These are phyloP conservation scores for Drosophila erecta DNA, from an alignment of 1,140 invertebrate species.

Conservation along the genomic window DNA sequence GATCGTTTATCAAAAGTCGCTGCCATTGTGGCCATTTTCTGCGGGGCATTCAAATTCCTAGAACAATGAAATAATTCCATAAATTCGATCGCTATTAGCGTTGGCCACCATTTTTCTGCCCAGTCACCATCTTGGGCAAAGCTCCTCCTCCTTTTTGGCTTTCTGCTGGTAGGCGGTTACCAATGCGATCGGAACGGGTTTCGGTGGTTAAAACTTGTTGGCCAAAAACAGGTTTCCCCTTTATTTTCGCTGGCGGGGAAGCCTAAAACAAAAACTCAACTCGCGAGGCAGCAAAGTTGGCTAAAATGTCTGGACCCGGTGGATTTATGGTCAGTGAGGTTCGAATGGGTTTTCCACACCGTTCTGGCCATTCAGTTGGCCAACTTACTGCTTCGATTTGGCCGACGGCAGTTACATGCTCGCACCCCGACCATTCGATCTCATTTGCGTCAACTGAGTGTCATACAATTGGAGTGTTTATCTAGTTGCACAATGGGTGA, in stretches of 20 bases:
- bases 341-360: constrained; percentile 68
- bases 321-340: constrained; percentile 78
- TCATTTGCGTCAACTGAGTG: constrained; percentile 77
- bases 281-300: constrained; percentile 51
- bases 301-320: constrained; percentile 66
- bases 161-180: constrained; percentile 58
- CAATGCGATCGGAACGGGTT: constrained; percentile 70
- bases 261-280: constrained; percentile 62
- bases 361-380: constrained; percentile 24
- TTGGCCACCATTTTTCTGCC: constrained; percentile 67
- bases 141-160: constrained; percentile 64
- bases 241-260: background rate
- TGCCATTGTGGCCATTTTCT: constrained; percentile 57
- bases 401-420: constrained; percentile 66
- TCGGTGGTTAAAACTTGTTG: constrained; percentile 59
- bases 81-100: constrained; percentile 78
- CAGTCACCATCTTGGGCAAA: constrained; percentile 76
- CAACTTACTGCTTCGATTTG: constrained; percentile 40
- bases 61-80: constrained; percentile 83
- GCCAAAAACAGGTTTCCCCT: constrained; percentile 64
- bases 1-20: constrained; percentile 64
- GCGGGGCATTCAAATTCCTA: constrained; percentile 74
- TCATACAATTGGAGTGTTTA: constrained; percentile 74
- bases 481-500: constrained; percentile 45
- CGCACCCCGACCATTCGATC: constrained; percentile 59